Conservation (phyloP, 2,797 vertebrate species). For the Sardinella longiceps region DNA sequence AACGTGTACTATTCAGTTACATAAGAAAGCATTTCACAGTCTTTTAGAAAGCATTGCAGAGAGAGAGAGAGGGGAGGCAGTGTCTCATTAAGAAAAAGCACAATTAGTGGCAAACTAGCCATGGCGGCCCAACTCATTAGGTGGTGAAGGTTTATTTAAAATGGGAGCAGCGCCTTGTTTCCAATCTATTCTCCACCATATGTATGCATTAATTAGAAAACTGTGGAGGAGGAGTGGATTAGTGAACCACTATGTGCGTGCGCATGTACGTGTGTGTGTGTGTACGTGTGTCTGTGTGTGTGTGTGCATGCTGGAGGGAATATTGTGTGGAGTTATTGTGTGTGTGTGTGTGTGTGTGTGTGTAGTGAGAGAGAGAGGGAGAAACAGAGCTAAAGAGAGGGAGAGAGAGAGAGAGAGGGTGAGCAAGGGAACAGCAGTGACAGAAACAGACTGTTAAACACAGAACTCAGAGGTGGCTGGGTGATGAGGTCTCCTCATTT, state of each 20-base stretch:
- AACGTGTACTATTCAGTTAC: constrained; percentile 50
- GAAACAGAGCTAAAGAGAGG: constrained; percentile 75
- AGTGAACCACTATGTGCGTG: constrained; percentile 77
- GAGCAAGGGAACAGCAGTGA: constrained; percentile 46
- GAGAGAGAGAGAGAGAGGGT: constrained; percentile 47
- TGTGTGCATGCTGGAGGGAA: too few species aligned
- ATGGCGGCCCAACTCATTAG: constrained; percentile 81
- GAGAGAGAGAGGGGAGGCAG: constrained; percentile 49
- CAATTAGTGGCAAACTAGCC: constrained; percentile 82
- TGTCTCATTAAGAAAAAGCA: constrained; percentile 78
- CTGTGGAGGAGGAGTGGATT: constrained; percentile 82
- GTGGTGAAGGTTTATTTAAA: constrained; percentile 84
- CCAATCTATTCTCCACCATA: constrained; percentile 91
- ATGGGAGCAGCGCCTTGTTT: constrained; percentile 83
- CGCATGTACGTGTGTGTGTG: constrained; percentile 35
- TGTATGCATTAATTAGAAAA: constrained; percentile 95
- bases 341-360: constrained; percentile 10
- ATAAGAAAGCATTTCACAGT: constrained; percentile 50
- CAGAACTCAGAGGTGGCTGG: constrained; percentile 43
- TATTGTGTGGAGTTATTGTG: constrained; percentile 9
- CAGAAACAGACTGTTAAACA: constrained; percentile 25
- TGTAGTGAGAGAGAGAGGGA: constrained; percentile 79
- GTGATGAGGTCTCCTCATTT: constrained; percentile 89
- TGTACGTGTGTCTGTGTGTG: not conserved
- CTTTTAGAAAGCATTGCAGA: constrained; percentile 33